Conservation (phyloP, 2,888 invertebrate genomes). For the Dorcus hopei region DNA sequence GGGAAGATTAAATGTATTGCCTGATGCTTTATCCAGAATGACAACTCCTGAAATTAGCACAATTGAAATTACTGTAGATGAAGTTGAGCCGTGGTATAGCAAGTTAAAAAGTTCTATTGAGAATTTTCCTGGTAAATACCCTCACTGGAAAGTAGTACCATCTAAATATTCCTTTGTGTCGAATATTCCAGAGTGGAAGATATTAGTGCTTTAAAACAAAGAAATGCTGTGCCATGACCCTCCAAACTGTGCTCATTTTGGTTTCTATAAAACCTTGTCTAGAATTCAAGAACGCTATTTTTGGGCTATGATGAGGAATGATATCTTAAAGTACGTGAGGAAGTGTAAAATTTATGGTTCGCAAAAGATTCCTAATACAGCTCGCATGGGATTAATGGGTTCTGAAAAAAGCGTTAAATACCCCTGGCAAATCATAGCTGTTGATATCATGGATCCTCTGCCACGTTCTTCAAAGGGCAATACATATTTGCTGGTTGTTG, state of each 20-base stretch:
- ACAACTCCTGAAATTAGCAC: too few relatives aligned
- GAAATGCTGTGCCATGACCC: too few relatives aligned
- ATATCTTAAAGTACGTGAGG: neutral
- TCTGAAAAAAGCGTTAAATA: neutral
- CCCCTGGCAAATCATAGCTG: neutral
- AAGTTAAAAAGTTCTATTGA: too few relatives aligned
- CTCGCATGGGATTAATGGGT: neutral
- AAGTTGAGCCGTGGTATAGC: too few relatives aligned
- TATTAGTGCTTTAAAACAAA: too few relatives aligned
- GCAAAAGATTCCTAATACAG: neutral
- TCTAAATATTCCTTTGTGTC: neutral
- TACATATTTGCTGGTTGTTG: neutral
- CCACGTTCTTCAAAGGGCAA: neutral
- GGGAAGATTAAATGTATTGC: too few relatives aligned
- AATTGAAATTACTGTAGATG: too few relatives aligned
- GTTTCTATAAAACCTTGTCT: conserved; percentile 22
- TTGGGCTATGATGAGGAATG: conserved; percentile 17
- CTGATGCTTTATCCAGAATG: too few relatives aligned
- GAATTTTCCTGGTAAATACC: too few relatives aligned
- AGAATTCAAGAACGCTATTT: conserved; percentile 24
- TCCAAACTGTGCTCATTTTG: conserved; percentile 20
- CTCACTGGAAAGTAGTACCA: too few relatives aligned
- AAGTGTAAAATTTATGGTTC: neutral
- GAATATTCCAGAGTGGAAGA: conserved; percentile 14
- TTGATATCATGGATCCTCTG: neutral